Base-by-base conservation (phyloP, 2,888 invertebrate species). In the Eumerus sabulonum region DNA sequence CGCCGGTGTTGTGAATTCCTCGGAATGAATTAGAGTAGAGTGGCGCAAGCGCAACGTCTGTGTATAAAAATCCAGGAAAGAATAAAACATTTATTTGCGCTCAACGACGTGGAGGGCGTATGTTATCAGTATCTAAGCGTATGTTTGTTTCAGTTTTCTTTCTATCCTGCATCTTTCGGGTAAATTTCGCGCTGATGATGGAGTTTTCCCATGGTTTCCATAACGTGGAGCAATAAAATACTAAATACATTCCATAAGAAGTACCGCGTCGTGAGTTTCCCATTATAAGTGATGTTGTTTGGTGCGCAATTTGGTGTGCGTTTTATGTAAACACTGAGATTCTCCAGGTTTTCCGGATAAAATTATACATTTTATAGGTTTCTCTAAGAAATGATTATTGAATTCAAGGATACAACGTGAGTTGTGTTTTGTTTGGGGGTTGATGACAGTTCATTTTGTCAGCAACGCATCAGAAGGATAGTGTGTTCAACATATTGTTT, bases 391-490 rank as follows among this genome's bases (percentile, higher is more conserved):
- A 57, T 17, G 16, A 35, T 57, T 50, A 63, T 56, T 36, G 18
- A 71, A 62, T 71, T 71, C 54, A 18, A 36, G 42, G 63, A 71
- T 71, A 36, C 44, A 27, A 19, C n/a, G 45, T 36, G 1, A 48
- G 71, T 51, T 45, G 51, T 38, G 48, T 57, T 53, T 62, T 67
- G 67, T 67, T 67, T 67, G 44, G 45, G 44, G 38, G 64, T 51
- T 57, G 71, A 64, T 72, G 71, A 72, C 71, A 72, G 71, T 64
- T 72, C 71, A 72, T 64, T n/a, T 57, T 72, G 71, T 72, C 71
- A 72, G 51, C 71, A 57, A 57, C 18, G 13, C 56, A 57, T 64
- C 57, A 44, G 36, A 16, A 38, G 71, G 63, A 72, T 44, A 35
- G 48, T 17, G 27, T 40, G 59, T 36, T 35, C n/a, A n/a, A n/a